phyloP scores from a whole-genome alignment of 2,113 vertebrate species.

The Leuciscus idus region DNA sequence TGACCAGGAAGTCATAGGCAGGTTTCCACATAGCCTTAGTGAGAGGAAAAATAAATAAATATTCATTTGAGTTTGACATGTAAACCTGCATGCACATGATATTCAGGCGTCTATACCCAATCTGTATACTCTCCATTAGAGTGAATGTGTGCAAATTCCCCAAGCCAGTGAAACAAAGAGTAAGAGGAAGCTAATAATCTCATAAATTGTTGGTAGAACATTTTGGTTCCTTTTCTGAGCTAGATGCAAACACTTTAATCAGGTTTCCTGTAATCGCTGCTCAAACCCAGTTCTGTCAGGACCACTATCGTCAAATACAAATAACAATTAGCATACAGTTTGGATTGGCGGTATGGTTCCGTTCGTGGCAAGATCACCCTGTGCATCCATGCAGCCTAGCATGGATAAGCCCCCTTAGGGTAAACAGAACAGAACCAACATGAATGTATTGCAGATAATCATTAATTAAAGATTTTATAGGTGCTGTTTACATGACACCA shows the following conservation, averaged over 20 bases:
- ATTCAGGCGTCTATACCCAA: not conserved
- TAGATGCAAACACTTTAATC: not conserved
- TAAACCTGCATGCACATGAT: not conserved
- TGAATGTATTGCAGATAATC: no score
- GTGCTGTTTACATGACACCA: no score
- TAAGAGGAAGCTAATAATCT: constrained; percentile 10
- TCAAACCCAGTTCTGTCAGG: not conserved
- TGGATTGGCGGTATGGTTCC: no score
- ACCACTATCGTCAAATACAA: no score
- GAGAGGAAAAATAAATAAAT: not conserved
- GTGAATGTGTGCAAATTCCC: not conserved
- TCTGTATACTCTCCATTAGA: not conserved
- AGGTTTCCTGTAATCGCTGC: not conserved
- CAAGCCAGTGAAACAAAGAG: not conserved
- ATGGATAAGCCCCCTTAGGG: no score
- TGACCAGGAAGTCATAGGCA: constrained; percentile 93
- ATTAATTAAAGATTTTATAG: no score
- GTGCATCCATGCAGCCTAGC: no score
- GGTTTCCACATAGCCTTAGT: constrained; percentile 99
- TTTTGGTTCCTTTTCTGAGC: not conserved
- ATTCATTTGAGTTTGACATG: not conserved
- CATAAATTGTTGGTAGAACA: not conserved
- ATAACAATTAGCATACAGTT: no score
- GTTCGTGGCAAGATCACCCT: no score
- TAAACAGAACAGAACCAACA: no score